Base-by-base conservation (phyloP, 2,113 vertebrate genomes). In the Plestiodon gilberti region DNA sequence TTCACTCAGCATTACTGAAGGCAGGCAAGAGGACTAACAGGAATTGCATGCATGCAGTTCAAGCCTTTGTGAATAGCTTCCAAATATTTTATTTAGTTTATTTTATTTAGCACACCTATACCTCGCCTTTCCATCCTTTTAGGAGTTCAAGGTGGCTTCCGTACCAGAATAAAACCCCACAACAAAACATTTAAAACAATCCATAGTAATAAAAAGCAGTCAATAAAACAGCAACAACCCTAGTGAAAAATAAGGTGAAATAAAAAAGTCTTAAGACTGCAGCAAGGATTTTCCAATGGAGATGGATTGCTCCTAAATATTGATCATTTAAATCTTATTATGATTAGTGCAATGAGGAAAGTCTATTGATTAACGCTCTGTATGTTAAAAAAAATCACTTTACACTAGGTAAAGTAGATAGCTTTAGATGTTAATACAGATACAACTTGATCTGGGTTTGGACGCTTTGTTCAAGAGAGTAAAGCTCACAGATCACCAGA, bases 1-100 rank as follows among this genome's bases (percentile, higher is more conserved):
- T 92, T 88, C 61, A 89, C 89, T 88, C 84, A 91, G 78, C 59
- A 65, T 91, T 88, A 59, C 71, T 76, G 80, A 83, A 81, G 82
- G 78, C 84, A 65, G 22, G 57, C 82, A 76, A 43, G 78, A 38
- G 23, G 35, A 64, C 23, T 25, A 25, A 71, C 70, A 87, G 77
- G 48, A 87, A 79, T 71, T 82, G 48, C 10, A 84, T 35, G 30
- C 76, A 14, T 2, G 28, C 28, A 9, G n/a, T 0, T 11, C 18
- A 38, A 0, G 0, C n/a, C 15, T 88, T n/a, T 88, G 55, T 35
- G 57, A 74, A 84, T 65, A 43, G 9, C 1, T 0, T 43, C 73
- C 88, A 35, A 81, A 33, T 48, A 4, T 48, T 48, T 48, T 48
- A 48, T 48, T 48, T 48, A n/a, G n/a, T n/a, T n/a, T 48, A 4